A percentile compares a stretch with the other conserved stretches of the same genome.
These are phyloP conservation scores for Jordanella pulchra DNA, from an alignment of 2,797 vertebrate genomes.

Conservation along the genomic window DNA sequence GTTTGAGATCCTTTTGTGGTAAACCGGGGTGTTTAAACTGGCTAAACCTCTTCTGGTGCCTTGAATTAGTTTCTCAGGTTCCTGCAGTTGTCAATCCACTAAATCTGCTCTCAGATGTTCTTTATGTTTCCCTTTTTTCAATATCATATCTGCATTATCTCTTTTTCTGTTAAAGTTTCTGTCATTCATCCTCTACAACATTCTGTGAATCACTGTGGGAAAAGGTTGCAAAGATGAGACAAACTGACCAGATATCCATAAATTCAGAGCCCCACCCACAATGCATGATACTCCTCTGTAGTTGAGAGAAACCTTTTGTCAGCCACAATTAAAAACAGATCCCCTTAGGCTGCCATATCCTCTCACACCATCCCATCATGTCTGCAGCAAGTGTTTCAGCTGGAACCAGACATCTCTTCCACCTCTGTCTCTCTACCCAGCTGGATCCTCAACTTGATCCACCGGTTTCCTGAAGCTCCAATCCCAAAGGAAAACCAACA, in stretches of 20 bases:
- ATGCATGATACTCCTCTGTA: background rate
- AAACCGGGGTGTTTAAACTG: conserved; percentile 2
- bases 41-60: conserved; percentile 17
- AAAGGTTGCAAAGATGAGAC: background rate
- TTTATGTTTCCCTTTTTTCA: background rate
- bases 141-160: background rate
- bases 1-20: conserved; percentile 13
- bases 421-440: conserved; percentile 25
- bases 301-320: background rate
- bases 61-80: background rate
- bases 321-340: conserved; percentile 9
- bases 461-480: conserved; percentile 35
- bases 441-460: conserved; percentile 30
- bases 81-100: conserved; percentile 1
- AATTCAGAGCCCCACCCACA: background rate
- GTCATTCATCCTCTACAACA: background rate
- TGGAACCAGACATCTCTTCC: background rate
- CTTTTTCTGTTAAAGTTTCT: background rate
- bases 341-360: conserved; percentile 5
- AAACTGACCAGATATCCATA: background rate
- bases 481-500: conserved; percentile 4
- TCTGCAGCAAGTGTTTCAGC: background rate
- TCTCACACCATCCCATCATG: background rate
- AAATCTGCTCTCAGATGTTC: background rate
- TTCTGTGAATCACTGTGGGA: background rate